phyloP scores from a whole-genome alignment of 2,888 invertebrate species.

The Protophormia terraenovae region DNA sequence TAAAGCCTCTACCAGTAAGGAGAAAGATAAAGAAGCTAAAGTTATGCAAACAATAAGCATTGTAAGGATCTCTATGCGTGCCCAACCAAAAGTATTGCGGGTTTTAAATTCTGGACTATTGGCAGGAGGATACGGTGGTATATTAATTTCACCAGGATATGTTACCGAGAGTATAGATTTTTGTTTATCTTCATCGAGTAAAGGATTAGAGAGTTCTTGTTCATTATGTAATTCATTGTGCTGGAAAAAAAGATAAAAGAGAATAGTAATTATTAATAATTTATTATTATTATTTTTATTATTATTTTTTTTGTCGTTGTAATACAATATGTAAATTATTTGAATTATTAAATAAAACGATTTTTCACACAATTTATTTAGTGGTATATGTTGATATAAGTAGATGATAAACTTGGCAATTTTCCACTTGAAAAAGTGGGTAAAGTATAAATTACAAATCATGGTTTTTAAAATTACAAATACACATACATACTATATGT shows the following conservation, averaged over 20 bases:
- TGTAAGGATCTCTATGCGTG: constrained; percentile 92
- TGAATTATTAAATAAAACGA: neutral
- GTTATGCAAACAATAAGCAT: constrained; percentile 91
- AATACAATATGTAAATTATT: neutral
- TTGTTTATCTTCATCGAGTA: constrained; percentile 65
- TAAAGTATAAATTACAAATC: constrained; percentile 46
- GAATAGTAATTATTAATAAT: neutral
- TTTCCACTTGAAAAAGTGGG: constrained; percentile 60
- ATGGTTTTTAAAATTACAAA: constrained; percentile 17
- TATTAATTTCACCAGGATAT: neutral
- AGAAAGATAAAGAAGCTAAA: constrained; percentile 91
- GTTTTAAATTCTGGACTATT: constrained; percentile 83
- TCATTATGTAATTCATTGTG: constrained; percentile 60
- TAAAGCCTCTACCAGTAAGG: constrained; percentile 89
- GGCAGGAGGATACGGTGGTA: neutral
- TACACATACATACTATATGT: neutral
- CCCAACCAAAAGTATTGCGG: constrained; percentile 96
- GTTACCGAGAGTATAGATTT: constrained; percentile 77
- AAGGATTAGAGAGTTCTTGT: constrained; percentile 32
- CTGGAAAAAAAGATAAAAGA: constrained; percentile 47
- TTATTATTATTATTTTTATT: too few relatives aligned
- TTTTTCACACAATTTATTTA: constrained; percentile 35
- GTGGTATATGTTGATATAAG: too few relatives aligned
- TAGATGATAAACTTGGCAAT: constrained; percentile 52
- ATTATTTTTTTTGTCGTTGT: too few relatives aligned